Base-by-base conservation (phyloP, 2,113 vertebrate species). In the Boulengeromyrus knoepffleri region DNA sequence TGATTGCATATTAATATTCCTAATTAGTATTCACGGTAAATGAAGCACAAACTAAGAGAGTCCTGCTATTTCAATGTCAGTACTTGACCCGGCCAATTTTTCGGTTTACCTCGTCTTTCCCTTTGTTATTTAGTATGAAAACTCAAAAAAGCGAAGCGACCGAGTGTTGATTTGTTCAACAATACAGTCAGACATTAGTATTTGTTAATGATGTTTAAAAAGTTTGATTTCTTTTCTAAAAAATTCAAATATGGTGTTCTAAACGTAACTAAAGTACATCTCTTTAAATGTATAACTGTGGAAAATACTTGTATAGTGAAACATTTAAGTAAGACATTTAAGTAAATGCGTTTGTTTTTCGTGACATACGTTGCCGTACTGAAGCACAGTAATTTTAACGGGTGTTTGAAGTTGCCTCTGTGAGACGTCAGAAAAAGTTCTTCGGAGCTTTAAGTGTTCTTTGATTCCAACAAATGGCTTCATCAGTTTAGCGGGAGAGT, bases 1-100 rank as follows among this genome's bases (percentile, higher is more conserved):
- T 92, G 95, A 94, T 93, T 93, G 93, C 92, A 94, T 94, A 95
- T 96, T 96, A 96, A 96, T 95, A 95, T 94, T 90, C 89, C 90
- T 94, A 95, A 96, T 96, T 96, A 96, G 95, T 93, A 93, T 91
- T 92, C 92, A 89, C 89, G 85, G 91, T 90, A 91, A 92, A 93
- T 90, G 92, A 95, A 93, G 74, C 85, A 93, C 94, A 91, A 94
- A 91, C 90, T 89, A 42, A 17, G 56, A 53, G 90, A 94, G 93
- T 91, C 89, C 90, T 50, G 0, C 27, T n/a, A 90, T 91, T 88
- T 80, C 70, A 91, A 93, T 89, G 90, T 88, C 90, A 83, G 88
- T 36, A 15, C 87, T 74, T 89, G 62, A 50, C 27, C 39, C 21
- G 17, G 83, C 46, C 53, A 45, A 80, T 88, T 62, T 62, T 62